phyloP scores from a whole-genome alignment of 2,888 invertebrate genomes.

The Patella depressa region DNA sequence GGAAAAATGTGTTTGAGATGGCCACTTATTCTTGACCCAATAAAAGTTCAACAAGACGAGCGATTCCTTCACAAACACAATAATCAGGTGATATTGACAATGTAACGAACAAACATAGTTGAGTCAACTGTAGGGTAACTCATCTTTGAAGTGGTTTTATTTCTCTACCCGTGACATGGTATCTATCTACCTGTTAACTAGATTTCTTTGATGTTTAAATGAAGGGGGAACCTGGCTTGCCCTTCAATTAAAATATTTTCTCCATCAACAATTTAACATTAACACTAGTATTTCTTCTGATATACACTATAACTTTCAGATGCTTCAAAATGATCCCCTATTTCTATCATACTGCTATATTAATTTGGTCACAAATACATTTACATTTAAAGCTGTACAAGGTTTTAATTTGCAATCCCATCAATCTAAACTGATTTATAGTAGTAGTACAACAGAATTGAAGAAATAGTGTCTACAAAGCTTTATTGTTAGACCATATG shows the following conservation, averaged over 20 bases:
- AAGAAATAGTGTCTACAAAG: too few species aligned
- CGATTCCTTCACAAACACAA: slow-evolving; percentile 6
- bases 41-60: background rate
- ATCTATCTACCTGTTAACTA: slow-evolving; percentile 4
- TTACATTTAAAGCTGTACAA: too few species aligned
- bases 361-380: too few species aligned
- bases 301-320: too few species aligned
- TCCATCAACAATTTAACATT: too few species aligned
- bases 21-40: slow-evolving; percentile 6
- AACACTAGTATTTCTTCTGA: too few species aligned
- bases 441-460: too few species aligned
- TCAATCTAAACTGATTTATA: too few species aligned
- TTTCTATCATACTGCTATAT: too few species aligned
- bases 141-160: slow-evolving; percentile 9
- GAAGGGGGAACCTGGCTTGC: background rate
- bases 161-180: background rate
- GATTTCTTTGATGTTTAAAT: background rate
- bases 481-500: too few species aligned
- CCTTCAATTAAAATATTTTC: slow-evolving; percentile 6
- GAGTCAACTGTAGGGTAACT: slow-evolving; percentile 1
- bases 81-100: slow-evolving; percentile 8
- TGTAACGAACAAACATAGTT: slow-evolving; percentile 6
- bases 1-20: slow-evolving; percentile 1
- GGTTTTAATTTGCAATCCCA: too few species aligned
- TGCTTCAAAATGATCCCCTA: too few species aligned